Evolutionary conservation across 2,797 vertebrate genomes (phyloP).

Genomic region (Gymnothorax reevesii): DNA sequence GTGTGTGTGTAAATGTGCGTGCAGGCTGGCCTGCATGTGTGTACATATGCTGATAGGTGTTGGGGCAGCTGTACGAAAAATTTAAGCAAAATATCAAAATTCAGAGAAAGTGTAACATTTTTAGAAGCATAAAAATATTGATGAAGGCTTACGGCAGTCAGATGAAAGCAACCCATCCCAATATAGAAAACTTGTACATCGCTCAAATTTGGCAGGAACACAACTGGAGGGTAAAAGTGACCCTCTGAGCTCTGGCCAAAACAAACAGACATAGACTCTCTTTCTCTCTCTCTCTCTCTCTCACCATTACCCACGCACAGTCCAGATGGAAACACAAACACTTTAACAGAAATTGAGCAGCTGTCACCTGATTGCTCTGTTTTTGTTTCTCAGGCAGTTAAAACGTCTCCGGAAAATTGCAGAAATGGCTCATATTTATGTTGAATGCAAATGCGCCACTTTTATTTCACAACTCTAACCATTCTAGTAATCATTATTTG

Average conservation of each 20-base stretch:
- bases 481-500: neutral
- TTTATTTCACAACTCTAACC: neutral
- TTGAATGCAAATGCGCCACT: neutral
- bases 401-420: slow-evolving; percentile 2
- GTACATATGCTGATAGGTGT: no score
- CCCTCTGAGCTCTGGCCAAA: neutral
- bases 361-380: slow-evolving; percentile 12
- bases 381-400: slow-evolving; percentile 7
- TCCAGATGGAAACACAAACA: slow-evolving; percentile 12
- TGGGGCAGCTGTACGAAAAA: no score
- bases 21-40: no score
- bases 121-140: no score
- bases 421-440: neutral
- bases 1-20: no score
- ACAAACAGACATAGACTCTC: neutral
- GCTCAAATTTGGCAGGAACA: no score
- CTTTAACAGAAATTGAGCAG: slow-evolving; percentile 9
- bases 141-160: no score
- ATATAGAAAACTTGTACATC: no score
- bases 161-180: no score
- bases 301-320: neutral
- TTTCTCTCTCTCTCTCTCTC: neutral
- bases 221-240: no score
- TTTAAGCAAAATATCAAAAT: no score
- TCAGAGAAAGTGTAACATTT: no score